Base-by-base conservation (phyloP, 2,113 vertebrate genomes). In the Columbina picui region DNA sequence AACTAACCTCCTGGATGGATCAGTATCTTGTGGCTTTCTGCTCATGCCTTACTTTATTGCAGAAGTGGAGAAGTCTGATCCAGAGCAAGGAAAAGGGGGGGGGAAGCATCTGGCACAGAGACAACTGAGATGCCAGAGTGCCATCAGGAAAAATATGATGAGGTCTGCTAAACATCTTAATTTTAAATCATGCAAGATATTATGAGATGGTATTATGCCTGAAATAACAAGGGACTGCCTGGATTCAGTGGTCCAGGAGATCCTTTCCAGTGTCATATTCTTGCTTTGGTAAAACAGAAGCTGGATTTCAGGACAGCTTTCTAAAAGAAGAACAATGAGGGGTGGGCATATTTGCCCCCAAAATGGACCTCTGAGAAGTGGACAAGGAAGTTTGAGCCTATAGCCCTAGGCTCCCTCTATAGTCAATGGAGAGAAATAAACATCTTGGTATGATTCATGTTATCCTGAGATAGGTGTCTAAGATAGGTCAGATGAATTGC, bases 1-100 rank as follows among this genome's bases (percentile, higher is more conserved):
- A 96, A 93, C 92, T 96, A 97, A 96, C 94, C 94, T 97, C 95
- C 95, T 93, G 90, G 92, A 96, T 93, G 94, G 96, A 97, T 96
- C 60, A 26, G 88, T 94, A 94, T 96, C 96, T 97, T 93, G 93
- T 96, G 96, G 96, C 96, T 96, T 96, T 97, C 92, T 96, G 90
- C 85, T 97, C 94, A 96, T 96, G 95, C 94, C 92, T 96, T 59
- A 83, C 95, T 95, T 96, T 97, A 96, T 94, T 96, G 96, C 85
- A 96, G 93, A 36, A 84, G 82, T 13, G 76, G 29, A 78, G 82
- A 92, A 86, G 93, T 67, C 86, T 90, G 79, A 90, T 95, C 60
- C 52, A 88, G 92, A 91, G 83, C 59, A 43, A 60, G 64, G 90
- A 59, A 77, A 77, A 96, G 16, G 5, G 41, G 43, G 27, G 45